Evolutionary conservation across 2,113 vertebrate species (phyloP), one percentile per base, ranked within the genome.

Genomic region (Prolemur simus): DNA sequence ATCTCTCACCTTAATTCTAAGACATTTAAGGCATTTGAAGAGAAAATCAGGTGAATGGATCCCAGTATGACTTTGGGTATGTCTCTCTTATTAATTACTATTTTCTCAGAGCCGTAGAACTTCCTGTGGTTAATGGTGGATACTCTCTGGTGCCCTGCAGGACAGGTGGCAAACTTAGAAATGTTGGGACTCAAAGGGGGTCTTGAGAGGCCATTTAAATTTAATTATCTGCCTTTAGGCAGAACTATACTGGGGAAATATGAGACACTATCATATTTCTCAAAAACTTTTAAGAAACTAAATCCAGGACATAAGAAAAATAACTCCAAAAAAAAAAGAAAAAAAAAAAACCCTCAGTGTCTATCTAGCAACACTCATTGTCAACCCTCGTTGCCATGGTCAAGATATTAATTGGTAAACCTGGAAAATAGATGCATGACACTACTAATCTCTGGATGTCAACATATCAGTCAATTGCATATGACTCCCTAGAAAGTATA

Each of bases 1-100:
- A 92, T 69, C 45, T 39, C 34, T 83, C 63, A 47, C n/a, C 8
- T 97, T 78, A 69, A 80, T 81, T 89, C 74, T 60, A 86, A 86
- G 29, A 45, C 34, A 29, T 32, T 82, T 56, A 84, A 95, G 49
- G 17, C 29, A 91, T 42, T 42, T 32, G 1, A 69, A 4, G 64
- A 82, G 56, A 74, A 77, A 91, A 81, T 20, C 58, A 76, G 29
- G 34, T 60, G 18, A 85, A 68, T 1, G 7, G 45, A 76, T 80
- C 37, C 39, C 42, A n/a, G 71, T 45, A 39, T 6, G 25, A n/a
- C 47, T 66, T 64, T 64, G 58, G 9, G 12, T 39, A 37, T 88
- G 42, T 23, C 18, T 77, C 21, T 66, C n/a, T 42, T 49, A 83
- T 76, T 77, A 81, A n/a, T 89, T 80, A 52, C 32, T 96, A n/a